Base-by-base conservation (phyloP, 2,113 vertebrate species). In the Tursiops truncatus region DNA sequence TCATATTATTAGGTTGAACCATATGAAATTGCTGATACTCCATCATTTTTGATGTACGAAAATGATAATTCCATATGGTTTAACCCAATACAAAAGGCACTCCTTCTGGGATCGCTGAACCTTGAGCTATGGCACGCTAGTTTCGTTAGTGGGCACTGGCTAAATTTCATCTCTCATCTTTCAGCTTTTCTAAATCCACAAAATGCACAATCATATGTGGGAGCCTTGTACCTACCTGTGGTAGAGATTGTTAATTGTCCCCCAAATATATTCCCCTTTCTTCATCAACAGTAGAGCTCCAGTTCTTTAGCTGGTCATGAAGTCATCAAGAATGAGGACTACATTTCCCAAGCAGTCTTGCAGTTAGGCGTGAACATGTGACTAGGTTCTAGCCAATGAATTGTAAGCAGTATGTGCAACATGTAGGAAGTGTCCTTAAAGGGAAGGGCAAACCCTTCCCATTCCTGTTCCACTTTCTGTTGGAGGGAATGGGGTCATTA, bases 171-270 rank as follows among this genome's bases (percentile, higher is more conserved):
- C 21, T 93, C 58, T 5, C 28, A 71, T 67, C 25, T 94, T 70
- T 21, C 63, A 67, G 38, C 81, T 70, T 89, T 87, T 87, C 73
- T 25, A 96, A 95, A 92, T 68, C 41, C 31, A 86, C 71, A 89
- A 87, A 92, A 38, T 83, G 3, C 15, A 47, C 13, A 79, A 2
- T 89, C 8, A 68, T 70, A 83, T 13, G 38, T 80, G 36, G 67
- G 62, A 83, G 20, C 2, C 20, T 80, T 83, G 18, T 79, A 71
- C 14, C 33, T 82, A 67, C 13, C 20, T 79, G 25, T 96, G 73
- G 11, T 90, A 83, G 81, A 14, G 47, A 80, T 28, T 87, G 28
- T 60, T 94, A 77, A 82, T 77, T 92, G n/a, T 47, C 26, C 20
- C 74, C 25, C 67, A 71, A 91, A 89, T 92, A 62, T 44, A 68